Conservation (phyloP, 2,888 invertebrate species). For the Pristionchus japonicus region DNA sequence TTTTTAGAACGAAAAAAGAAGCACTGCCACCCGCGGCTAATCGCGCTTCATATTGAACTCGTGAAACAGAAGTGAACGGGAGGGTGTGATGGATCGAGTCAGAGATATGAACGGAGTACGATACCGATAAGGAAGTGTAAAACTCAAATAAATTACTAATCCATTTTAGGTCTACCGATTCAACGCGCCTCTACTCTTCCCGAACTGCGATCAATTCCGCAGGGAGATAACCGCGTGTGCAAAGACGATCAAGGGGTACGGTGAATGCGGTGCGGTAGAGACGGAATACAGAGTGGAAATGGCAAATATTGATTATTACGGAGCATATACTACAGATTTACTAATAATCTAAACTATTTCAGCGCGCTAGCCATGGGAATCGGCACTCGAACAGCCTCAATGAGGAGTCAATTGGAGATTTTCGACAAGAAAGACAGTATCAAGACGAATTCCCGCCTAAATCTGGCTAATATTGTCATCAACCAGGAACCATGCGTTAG, state of each 20-base stretch:
- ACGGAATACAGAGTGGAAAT: no score
- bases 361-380: constrained; percentile 52
- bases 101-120: no score
- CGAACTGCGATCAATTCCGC: constrained; percentile 42
- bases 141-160: no score
- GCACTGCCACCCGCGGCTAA: no score
- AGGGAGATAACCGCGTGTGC: background rate
- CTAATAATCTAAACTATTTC: background rate
- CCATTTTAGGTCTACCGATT: constrained; percentile 33
- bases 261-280: no score
- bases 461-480: constrained; percentile 45
- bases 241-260: constrained; percentile 42
- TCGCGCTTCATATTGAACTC: background rate
- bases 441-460: background rate
- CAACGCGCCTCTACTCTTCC: constrained; percentile 45
- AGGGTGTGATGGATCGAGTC: background rate
- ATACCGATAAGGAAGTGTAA: no score
- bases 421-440: constrained; percentile 42
- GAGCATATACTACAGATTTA: no score
- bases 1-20: no score
- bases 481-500: constrained; percentile 39
- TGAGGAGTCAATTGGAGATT: constrained; percentile 54
- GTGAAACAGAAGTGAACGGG: background rate
- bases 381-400: constrained; percentile 59
- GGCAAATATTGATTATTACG: no score